phyloP scores from a whole-genome alignment of 2,888 invertebrate species.

The Aleiodes alternator region DNA sequence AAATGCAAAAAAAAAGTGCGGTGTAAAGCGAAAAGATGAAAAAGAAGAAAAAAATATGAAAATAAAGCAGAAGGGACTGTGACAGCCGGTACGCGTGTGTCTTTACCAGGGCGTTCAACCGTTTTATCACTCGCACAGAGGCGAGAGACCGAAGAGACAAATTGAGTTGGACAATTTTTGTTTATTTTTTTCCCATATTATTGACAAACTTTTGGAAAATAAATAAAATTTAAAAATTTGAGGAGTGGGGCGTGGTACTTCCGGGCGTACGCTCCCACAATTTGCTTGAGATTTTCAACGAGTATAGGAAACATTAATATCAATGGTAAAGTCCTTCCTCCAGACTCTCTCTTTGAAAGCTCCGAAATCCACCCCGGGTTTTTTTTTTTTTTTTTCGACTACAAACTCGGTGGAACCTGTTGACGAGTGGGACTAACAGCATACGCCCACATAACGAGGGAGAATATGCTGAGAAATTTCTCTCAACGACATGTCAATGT shows the following conservation, averaged over 20 bases:
- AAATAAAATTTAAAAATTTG: conserved; percentile 31
- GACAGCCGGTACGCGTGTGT: conserved; percentile 61
- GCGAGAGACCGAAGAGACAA: conserved; percentile 21
- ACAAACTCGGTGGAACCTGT: conserved; percentile 31
- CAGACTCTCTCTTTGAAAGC: conserved; percentile 49
- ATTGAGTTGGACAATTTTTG: conserved; percentile 12
- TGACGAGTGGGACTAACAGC: conserved; percentile 23
- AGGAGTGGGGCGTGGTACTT: conserved; percentile 18
- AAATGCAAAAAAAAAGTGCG: conserved; percentile 49
- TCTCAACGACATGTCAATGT: conserved; percentile 59
- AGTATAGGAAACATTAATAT: conserved; percentile 45
- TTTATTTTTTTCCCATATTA: conserved; percentile 6
- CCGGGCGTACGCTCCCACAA: conserved; percentile 1
- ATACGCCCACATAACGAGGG: conserved; percentile 17
- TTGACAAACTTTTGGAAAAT: conserved; percentile 15
- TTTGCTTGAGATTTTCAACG: conserved; percentile 56
- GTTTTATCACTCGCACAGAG: conserved; percentile 63
- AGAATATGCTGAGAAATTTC: conserved; percentile 33
- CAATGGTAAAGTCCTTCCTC: conserved; percentile 51
- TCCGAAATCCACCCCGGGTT: conserved; percentile 62
- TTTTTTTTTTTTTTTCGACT: conserved; percentile 42
- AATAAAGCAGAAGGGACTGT: conserved; percentile 59
- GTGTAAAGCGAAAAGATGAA: conserved; percentile 54
- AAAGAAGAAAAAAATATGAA: conserved; percentile 48
- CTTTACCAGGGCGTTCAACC: conserved; percentile 69